Conservation (phyloP, 2,888 invertebrate genomes). For the Campoplex nolae region DNA sequence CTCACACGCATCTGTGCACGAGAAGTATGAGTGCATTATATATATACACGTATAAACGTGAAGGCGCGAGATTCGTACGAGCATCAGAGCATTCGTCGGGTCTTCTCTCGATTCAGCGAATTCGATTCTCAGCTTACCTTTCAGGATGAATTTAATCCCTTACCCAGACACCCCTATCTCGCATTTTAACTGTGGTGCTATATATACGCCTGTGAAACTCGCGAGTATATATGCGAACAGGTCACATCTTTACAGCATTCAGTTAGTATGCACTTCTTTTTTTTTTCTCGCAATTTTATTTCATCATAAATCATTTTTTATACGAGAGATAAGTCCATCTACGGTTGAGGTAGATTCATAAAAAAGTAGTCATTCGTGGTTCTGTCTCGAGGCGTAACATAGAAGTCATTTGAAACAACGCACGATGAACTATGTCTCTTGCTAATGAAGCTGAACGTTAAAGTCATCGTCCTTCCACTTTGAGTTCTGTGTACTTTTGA, state of each 20-base stretch:
- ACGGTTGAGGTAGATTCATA: not conserved
- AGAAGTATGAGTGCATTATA: constrained; percentile 27
- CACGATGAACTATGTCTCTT: no score
- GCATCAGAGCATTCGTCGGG: constrained; percentile 43
- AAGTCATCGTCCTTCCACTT: no score
- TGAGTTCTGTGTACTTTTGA: no score
- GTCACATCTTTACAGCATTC: constrained; percentile 32
- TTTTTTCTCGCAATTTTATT: not conserved
- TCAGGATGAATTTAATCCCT: constrained; percentile 69
- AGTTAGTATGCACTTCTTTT: constrained; percentile 6
- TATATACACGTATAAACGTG: constrained; percentile 28
- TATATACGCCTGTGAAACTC: constrained; percentile 35
- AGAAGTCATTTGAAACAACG: no score
- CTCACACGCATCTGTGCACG: not conserved
- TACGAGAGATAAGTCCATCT: not conserved
- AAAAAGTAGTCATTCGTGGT: not conserved
- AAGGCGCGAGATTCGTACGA: constrained; percentile 37
- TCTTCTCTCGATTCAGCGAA: constrained; percentile 66
- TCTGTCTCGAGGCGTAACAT: no score
- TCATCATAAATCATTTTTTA: not conserved
- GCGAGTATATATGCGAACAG: constrained; percentile 10
- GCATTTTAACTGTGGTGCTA: constrained; percentile 55
- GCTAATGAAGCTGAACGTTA: no score
- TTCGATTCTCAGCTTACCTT: constrained; percentile 67
- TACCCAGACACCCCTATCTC: constrained; percentile 62